phyloP scores from a whole-genome alignment of 2,113 vertebrate species.

The Aegithalos caudatus region DNA sequence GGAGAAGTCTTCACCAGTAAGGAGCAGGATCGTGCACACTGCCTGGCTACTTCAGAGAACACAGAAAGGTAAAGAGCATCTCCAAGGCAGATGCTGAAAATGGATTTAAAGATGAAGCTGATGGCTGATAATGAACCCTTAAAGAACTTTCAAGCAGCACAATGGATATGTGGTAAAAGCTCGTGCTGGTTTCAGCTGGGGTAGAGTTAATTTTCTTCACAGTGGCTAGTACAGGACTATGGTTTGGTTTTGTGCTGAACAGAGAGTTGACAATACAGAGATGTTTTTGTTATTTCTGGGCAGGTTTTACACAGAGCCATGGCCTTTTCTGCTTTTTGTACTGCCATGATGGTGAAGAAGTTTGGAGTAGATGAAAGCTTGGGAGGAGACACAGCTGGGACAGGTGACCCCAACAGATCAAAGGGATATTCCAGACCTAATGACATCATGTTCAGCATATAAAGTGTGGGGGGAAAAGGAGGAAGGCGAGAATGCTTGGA shows the following conservation, averaged over 20 bases:
- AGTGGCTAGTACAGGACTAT: not conserved
- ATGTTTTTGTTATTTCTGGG: not conserved
- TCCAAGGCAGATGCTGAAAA: slow-evolving; percentile 33
- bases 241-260: not conserved
- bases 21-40: not conserved
- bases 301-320: not conserved
- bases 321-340: not conserved
- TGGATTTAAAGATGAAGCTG: not conserved
- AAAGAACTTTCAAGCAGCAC: not conserved
- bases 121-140: not conserved
- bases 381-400: not conserved
- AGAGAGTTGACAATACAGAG: not conserved
- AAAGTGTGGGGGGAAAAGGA: too few species aligned
- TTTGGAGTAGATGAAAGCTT: not conserved
- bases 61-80: slow-evolving; percentile 10
- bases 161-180: not conserved
- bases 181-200: not conserved
- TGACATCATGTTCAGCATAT: not conserved
- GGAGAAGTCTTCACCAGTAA: slow-evolving; percentile 59
- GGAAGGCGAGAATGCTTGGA: not conserved
- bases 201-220: not conserved
- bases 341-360: not conserved
- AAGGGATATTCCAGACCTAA: not conserved
- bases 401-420: not conserved
- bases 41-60: slow-evolving; percentile 49